Percentiles rank a stretch among this genome's conserved stretches.
These are phyloP conservation scores for Nysson spinosus DNA, from an alignment of 2,888 invertebrate genomes.

Conservation along the genomic window DNA sequence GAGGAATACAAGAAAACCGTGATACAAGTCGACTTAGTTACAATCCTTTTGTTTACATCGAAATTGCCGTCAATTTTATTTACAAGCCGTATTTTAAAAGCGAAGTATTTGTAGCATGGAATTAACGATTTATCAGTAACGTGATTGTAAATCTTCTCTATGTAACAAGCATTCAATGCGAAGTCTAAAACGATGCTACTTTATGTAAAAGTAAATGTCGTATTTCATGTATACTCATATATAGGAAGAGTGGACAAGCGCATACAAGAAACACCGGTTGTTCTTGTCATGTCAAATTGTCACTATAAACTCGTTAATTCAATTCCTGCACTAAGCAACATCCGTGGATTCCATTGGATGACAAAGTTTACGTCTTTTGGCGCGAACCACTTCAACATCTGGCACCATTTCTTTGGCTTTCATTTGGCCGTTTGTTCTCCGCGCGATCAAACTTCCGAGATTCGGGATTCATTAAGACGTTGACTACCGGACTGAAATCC, in stretches of 20 bases:
- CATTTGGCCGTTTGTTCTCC: constrained; percentile 9
- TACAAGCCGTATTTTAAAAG: no score
- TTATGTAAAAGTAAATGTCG: background rate
- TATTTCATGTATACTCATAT: background rate
- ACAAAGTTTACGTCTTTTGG: constrained; percentile 47
- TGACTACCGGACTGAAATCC: no score
- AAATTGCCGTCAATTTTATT: no score
- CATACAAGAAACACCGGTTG: background rate
- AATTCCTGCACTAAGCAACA: constrained; percentile 1
- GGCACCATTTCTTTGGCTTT: constrained; percentile 47
- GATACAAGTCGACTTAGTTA: no score
- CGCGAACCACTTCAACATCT: constrained; percentile 28
- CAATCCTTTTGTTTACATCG: no score
- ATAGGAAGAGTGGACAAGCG: background rate
- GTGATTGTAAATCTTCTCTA: background rate
- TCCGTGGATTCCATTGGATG: background rate
- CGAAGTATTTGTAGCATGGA: no score
- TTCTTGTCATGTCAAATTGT: constrained; percentile 20
- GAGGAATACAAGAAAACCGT: no score
- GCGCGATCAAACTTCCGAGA: no score
- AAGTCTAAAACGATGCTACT: no score
- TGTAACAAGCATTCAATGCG: background rate
- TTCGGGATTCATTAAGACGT: background rate
- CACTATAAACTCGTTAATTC: constrained; percentile 33
- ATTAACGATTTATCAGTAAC: no score